Conservation (phyloP, 2,888 invertebrate species). For the Strigamia crassipes region DNA sequence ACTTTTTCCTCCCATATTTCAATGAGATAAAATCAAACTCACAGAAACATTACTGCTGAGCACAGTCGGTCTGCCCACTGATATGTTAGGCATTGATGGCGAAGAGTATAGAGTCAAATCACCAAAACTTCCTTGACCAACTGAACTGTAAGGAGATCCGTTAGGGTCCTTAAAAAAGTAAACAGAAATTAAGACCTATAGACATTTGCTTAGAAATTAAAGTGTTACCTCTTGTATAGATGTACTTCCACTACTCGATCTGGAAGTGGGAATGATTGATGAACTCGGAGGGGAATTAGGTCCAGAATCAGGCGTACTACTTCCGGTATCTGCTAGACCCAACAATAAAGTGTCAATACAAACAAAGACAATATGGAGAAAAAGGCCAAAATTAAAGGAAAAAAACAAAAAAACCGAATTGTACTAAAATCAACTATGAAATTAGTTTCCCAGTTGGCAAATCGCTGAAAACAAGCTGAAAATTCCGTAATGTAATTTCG, state of each 20-base stretch:
- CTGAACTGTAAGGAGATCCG: slow-evolving; percentile 65
- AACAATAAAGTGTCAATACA: neutral
- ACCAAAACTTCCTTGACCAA: slow-evolving; percentile 52
- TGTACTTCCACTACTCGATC: slow-evolving; percentile 65
- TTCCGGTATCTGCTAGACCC: slow-evolving; percentile 52
- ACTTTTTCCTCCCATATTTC: neutral
- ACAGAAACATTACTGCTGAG: slow-evolving; percentile 51
- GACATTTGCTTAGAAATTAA: neutral
- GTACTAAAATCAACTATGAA: neutral
- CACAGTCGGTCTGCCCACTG: slow-evolving; percentile 76
- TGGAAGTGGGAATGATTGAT: slow-evolving; percentile 68
- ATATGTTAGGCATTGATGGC: slow-evolving; percentile 96
- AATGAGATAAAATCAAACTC: slow-evolving; percentile 39
- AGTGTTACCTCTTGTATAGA: slow-evolving; percentile 72
- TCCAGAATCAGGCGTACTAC: slow-evolving; percentile 71
- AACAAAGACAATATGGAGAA: neutral
- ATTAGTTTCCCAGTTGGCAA: slow-evolving; percentile 2
- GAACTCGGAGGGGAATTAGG: slow-evolving; percentile 74
- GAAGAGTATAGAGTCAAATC: slow-evolving; percentile 83
- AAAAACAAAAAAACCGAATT: neutral
- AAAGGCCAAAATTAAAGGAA: neutral
- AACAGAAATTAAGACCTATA: slow-evolving; percentile 46
- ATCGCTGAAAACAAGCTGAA: neutral
- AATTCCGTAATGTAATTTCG: neutral
- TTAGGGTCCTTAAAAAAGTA: slow-evolving; percentile 69